phyloP scores from a whole-genome alignment of 2,888 invertebrate genomes.

The Tipula unca region DNA sequence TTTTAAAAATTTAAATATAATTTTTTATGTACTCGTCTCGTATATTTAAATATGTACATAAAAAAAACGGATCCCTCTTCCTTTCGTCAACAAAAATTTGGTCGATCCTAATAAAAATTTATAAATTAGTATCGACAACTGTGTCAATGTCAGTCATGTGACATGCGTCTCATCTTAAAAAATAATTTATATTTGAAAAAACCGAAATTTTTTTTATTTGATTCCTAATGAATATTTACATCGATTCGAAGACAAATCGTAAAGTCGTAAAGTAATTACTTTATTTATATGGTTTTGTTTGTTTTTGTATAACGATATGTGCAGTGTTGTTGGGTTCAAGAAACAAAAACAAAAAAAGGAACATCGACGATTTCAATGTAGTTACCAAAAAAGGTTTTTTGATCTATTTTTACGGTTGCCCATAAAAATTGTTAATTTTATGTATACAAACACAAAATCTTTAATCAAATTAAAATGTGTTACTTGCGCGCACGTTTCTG shows the following conservation, averaged over 20 bases:
- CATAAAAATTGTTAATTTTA: conserved; percentile 15
- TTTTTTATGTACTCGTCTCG: neutral
- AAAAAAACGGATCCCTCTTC: neutral
- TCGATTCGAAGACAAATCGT: neutral
- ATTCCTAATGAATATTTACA: neutral
- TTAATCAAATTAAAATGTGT: conserved; percentile 14
- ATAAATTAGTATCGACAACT: conserved; percentile 18
- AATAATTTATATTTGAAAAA: neutral
- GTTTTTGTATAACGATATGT: neutral
- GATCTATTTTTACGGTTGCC: conserved; percentile 9
- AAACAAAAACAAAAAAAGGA: neutral
- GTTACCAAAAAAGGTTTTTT: neutral
- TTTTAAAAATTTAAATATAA: neutral
- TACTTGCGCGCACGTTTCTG: neutral
- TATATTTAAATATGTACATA: neutral
- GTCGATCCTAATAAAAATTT: neutral
- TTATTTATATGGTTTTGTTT: neutral
- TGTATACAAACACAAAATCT: neutral
- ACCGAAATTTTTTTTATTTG: neutral
- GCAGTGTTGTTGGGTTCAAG: neutral
- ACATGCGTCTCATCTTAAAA: neutral
- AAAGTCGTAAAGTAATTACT: conserved; percentile 16
- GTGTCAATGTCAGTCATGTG: conserved; percentile 17
- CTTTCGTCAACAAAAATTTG: neutral
- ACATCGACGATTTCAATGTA: no score